phyloP scores from a whole-genome alignment of 2,797 vertebrate genomes.

The Agapornis canus region DNA sequence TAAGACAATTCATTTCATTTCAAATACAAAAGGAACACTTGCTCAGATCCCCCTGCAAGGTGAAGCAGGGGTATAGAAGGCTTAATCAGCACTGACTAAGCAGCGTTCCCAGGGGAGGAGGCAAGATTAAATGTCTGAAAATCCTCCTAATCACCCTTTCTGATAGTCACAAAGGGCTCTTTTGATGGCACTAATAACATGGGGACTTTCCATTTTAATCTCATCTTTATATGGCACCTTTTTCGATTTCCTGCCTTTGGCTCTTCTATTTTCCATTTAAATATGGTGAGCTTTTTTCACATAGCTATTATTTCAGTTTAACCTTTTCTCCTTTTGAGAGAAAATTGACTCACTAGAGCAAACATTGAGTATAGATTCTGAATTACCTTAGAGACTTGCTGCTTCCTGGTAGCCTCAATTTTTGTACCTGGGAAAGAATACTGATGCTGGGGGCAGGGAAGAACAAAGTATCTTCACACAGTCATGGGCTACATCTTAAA shows the following conservation, averaged over 20 bases:
- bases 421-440: not conserved
- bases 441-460: not conserved
- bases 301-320: not conserved
- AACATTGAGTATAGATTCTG: not conserved
- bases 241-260: not conserved
- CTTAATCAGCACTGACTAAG: conserved; percentile 72
- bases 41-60: not conserved
- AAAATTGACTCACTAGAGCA: not conserved
- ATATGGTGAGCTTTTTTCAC: not conserved
- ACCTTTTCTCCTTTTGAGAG: not conserved
- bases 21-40: conserved; percentile 32
- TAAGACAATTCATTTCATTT: not conserved
- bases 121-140: conserved; percentile 75
- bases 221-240: not conserved
- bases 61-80: not conserved
- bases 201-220: not conserved
- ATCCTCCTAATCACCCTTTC: conserved; percentile 65
- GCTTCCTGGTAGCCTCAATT: not conserved
- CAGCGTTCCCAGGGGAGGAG: conserved; percentile 63
- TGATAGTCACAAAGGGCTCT: conserved; percentile 39
- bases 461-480: not conserved
- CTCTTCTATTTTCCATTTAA: not conserved
- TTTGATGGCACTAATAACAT: conserved; percentile 29
- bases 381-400: not conserved
- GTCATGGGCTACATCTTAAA: not conserved